phyloP scores from a whole-genome alignment of 1,140 invertebrate genomes.

The Ericerus pela region DNA sequence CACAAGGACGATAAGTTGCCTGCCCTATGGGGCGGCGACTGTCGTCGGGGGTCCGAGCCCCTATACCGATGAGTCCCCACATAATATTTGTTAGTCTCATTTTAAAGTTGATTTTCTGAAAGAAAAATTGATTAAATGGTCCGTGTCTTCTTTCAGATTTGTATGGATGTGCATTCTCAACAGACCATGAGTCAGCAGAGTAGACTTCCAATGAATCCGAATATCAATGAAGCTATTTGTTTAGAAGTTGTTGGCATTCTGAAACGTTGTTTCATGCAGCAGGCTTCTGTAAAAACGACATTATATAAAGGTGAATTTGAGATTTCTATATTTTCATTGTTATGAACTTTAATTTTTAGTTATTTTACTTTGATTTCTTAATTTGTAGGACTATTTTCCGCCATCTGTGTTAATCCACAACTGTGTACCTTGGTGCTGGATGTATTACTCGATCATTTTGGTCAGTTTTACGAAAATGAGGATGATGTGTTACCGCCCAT shows the following conservation, averaged over 20 bases:
- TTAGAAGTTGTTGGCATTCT: conserved; percentile 24
- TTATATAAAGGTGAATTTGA: conserved; percentile 21
- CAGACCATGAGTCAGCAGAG: conserved; percentile 2
- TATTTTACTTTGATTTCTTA: neutral
- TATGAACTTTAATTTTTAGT: neutral
- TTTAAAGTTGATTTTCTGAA: no score
- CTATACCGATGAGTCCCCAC: no score
- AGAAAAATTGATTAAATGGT: neutral
- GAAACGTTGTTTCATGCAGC: conserved; percentile 23
- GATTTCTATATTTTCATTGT: neutral
- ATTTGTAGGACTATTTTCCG: conserved; percentile 19
- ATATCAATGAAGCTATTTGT: conserved; percentile 23
- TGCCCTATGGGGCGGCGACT: no score
- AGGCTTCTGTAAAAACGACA: conserved; percentile 20
- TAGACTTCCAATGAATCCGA: conserved; percentile 4
- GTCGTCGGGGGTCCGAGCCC: no score
- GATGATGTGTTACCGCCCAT: conserved; percentile 20
- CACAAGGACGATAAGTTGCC: no score
- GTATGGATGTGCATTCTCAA: conserved; percentile 18
- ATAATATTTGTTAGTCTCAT: no score
- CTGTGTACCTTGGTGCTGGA: conserved; percentile 20
- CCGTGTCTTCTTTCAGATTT: conserved; percentile 13
- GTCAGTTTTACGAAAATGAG: conserved; percentile 21
- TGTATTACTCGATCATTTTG: conserved; percentile 22
- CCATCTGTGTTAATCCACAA: conserved; percentile 21